Conservation (phyloP, 2,888 invertebrate species). For the Dione juno region DNA sequence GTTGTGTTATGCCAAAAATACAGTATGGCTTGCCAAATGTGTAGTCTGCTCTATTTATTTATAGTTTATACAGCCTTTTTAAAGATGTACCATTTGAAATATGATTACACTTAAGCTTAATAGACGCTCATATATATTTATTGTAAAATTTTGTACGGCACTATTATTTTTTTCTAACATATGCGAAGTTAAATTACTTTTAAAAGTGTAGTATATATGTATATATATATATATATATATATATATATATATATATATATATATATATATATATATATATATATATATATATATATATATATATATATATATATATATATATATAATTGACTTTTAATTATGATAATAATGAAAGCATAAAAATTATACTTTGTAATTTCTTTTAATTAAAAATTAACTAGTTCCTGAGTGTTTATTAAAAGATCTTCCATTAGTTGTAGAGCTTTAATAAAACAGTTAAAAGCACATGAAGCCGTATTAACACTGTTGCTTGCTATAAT, state of each 20-base stretch:
- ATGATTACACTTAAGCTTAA: constrained; percentile 12
- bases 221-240: neutral
- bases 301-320: neutral
- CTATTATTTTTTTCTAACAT: neutral
- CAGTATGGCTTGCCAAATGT: constrained; percentile 36
- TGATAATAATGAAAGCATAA: neutral
- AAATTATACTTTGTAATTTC: constrained; percentile 15
- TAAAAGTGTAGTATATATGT: too few relatives aligned
- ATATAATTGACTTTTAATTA: constrained; percentile 3
- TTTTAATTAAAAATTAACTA: constrained; percentile 6
- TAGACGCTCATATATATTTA: constrained; percentile 10
- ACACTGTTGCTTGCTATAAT: constrained; percentile 5
- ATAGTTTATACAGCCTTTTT: constrained; percentile 30
- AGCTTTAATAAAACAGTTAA: constrained; percentile 17
- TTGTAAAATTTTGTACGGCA: neutral
- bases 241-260: neutral
- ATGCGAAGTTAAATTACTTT: neutral
- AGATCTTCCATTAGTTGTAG: constrained; percentile 1
- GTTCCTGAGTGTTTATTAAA: neutral
- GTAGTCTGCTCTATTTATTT: constrained; percentile 32
- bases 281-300: neutral
- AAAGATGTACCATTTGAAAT: constrained; percentile 13
- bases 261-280: neutral
- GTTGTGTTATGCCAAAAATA: constrained; percentile 36
- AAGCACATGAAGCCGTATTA: constrained; percentile 12